Evolutionary conservation across 2,888 invertebrate genomes (phyloP).

Genomic region (Dione juno): DNA sequence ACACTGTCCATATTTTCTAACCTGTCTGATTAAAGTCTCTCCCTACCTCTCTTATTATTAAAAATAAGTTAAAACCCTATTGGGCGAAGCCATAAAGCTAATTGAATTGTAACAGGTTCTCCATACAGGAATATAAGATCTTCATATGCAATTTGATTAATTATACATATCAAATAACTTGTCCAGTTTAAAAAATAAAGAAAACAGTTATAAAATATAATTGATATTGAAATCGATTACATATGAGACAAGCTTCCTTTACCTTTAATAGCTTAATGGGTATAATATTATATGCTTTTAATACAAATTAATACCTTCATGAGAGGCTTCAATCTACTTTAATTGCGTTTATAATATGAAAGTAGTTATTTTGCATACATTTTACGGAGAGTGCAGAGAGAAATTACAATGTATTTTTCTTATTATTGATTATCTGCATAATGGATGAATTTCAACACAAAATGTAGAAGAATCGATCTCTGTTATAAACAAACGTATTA

Average conservation of each 20-base stretch:
- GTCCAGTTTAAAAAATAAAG: background rate
- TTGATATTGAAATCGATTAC: slow-evolving; percentile 7
- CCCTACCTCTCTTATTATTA: too few relatives aligned
- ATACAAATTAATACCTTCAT: slow-evolving; percentile 12
- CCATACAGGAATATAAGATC: background rate
- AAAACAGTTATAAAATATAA: slow-evolving; percentile 9
- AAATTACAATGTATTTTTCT: background rate
- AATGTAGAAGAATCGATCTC: too few relatives aligned
- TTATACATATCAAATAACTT: background rate
- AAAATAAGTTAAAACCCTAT: too few relatives aligned
- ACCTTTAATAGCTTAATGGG: slow-evolving; percentile 12
- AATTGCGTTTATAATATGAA: slow-evolving; percentile 3
- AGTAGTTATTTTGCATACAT: background rate
- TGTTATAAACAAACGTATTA: too few relatives aligned
- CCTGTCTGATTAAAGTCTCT: too few relatives aligned
- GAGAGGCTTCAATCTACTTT: background rate
- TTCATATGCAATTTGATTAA: background rate
- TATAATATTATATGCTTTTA: slow-evolving; percentile 2
- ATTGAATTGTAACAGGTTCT: too few relatives aligned
- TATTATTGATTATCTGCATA: background rate
- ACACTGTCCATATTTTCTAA: too few relatives aligned
- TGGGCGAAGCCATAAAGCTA: too few relatives aligned
- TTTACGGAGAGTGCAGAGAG: background rate
- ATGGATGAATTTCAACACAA: too few relatives aligned
- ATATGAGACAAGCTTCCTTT: slow-evolving; percentile 5